phyloP scores from a whole-genome alignment of 2,888 invertebrate species.

The Drosophila yooni region DNA sequence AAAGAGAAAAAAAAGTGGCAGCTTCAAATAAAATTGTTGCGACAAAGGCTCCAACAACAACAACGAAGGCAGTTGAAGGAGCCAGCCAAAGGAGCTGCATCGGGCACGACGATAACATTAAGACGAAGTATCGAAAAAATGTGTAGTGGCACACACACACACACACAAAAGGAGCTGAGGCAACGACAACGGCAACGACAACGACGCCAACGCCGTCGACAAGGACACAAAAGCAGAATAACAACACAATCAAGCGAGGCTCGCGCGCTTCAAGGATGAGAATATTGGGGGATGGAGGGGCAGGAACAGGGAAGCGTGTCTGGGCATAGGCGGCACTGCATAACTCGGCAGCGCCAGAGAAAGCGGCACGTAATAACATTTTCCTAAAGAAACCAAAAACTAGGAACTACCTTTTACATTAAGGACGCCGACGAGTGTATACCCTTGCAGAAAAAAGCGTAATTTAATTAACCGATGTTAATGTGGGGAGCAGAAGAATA shows the following conservation, averaged over 20 bases:
- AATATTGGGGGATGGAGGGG: slow-evolving; percentile 3
- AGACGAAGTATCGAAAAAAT: slow-evolving; percentile 80
- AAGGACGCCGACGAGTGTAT: not conserved
- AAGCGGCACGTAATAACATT: slow-evolving; percentile 80
- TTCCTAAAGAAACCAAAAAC: slow-evolving; percentile 71
- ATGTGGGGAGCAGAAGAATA: not conserved
- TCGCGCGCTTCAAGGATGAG: slow-evolving; percentile 34
- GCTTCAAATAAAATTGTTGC: slow-evolving; percentile 82
- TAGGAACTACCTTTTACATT: not conserved
- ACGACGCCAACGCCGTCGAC: slow-evolving; percentile 54
- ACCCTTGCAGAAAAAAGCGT: not conserved
- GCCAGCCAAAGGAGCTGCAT: slow-evolving; percentile 64
- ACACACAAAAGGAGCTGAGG: slow-evolving; percentile 39
- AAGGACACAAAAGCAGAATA: slow-evolving; percentile 77
- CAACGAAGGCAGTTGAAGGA: slow-evolving; percentile 57
- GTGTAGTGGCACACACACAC: slow-evolving; percentile 69
- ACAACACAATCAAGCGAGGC: slow-evolving; percentile 79
- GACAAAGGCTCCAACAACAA: slow-evolving; percentile 68
- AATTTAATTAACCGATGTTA: not conserved
- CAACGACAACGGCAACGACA: slow-evolving; percentile 23
- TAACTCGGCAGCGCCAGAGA: slow-evolving; percentile 72
- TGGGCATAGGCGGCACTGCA: slow-evolving; percentile 77
- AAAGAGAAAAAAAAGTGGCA: slow-evolving; percentile 66
- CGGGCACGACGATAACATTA: slow-evolving; percentile 79
- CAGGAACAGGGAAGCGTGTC: slow-evolving; percentile 60